These are phyloP conservation scores for Agrotis ipsilon DNA, from an alignment of 2,888 invertebrate species.

Conservation along the genomic window DNA sequence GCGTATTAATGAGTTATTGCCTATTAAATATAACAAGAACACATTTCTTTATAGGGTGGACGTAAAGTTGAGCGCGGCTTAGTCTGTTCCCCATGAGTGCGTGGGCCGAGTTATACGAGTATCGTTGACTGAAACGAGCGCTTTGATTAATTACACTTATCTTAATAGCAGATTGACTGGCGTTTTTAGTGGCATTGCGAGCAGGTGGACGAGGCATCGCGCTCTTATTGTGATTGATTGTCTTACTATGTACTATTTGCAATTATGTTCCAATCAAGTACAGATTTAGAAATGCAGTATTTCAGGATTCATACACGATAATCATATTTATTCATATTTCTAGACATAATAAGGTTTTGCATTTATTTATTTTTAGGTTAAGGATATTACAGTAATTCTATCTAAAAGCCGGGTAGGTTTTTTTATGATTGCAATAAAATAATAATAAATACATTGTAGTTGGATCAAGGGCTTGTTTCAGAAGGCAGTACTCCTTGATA, in stretches of 20 bases:
- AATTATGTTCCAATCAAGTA: background rate
- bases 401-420: no score
- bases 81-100: conserved; percentile 62
- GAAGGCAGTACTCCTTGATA: no score
- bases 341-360: no score
- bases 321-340: no score
- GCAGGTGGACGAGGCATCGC: conserved; percentile 45
- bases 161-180: conserved; percentile 67
- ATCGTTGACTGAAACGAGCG: conserved; percentile 61
- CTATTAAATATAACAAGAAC: conserved; percentile 85
- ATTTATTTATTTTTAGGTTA: no score
- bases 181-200: conserved; percentile 43
- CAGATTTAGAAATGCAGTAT: background rate
- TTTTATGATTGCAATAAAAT: no score
- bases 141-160: conserved; percentile 75
- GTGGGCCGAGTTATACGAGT: conserved; percentile 52
- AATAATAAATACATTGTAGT: no score
- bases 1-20: conserved; percentile 87
- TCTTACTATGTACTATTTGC: background rate
- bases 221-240: conserved; percentile 44
- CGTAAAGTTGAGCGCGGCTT: conserved; percentile 74
- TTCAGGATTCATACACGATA: background rate
- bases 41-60: conserved; percentile 80
- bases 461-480: no score
- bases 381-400: no score